Evolutionary conservation across 2,113 vertebrate genomes (phyloP).

Genomic region (Chaetorhynchus papuensis): DNA sequence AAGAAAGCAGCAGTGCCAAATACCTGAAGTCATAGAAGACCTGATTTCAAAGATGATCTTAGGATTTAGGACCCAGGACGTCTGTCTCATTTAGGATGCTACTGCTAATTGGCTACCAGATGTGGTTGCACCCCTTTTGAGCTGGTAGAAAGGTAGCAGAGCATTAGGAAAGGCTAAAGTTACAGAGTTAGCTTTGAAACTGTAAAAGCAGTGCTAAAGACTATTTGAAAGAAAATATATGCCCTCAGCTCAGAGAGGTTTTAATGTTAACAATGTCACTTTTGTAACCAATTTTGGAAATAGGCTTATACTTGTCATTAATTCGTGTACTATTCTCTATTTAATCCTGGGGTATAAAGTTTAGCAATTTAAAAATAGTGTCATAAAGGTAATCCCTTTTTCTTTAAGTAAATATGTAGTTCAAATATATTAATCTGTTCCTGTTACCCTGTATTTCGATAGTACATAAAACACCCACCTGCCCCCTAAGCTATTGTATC

Average conservation of each 20-base stretch:
- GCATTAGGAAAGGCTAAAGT: neutral
- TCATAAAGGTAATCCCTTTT: neutral
- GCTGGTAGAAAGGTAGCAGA: neutral
- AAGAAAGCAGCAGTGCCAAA: neutral
- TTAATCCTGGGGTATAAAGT: neutral
- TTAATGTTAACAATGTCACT: neutral
- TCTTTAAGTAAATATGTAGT: neutral
- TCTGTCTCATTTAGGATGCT: neutral
- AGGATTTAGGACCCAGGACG: conserved; percentile 35
- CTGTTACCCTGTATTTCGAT: neutral
- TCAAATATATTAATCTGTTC: neutral
- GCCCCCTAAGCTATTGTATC: neutral
- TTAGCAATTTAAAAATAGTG: neutral
- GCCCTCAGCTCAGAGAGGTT: neutral
- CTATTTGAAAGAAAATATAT: neutral
- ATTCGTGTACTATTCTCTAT: neutral
- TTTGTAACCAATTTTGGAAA: neutral
- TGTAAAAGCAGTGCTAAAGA: neutral
- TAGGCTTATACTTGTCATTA: neutral
- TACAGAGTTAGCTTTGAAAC: neutral
- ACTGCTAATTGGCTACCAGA: conserved; percentile 7
- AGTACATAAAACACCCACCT: neutral
- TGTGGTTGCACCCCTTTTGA: neutral
- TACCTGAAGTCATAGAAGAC: conserved; percentile 7
- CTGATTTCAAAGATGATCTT: conserved; percentile 51